Percentiles rank a stretch among this genome's conserved stretches.
Conservation (phyloP, 2,888 invertebrate species). For the Rhagophthalmus giganteus region DNA sequence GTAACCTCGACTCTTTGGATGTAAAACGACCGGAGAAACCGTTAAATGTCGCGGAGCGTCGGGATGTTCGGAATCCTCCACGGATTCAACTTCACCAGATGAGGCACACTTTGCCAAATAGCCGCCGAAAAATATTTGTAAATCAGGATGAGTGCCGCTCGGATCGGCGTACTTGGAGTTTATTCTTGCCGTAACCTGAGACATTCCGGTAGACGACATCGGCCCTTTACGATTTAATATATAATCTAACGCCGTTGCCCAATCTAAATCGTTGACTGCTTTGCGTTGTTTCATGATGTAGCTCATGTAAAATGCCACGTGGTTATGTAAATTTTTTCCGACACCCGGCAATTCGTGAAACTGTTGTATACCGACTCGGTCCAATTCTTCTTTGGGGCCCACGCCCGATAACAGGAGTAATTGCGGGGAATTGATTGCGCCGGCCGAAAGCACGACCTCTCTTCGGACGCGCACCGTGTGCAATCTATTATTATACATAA, state of each 20-base stretch:
- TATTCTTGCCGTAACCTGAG: constrained; percentile 68
- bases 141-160: constrained; percentile 64
- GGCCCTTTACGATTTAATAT: constrained; percentile 64
- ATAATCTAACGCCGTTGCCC: constrained; percentile 66
- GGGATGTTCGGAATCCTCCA: constrained; percentile 48
- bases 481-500: constrained; percentile 58
- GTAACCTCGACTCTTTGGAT: constrained; percentile 68
- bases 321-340: constrained; percentile 70
- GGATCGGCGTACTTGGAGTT: constrained; percentile 64
- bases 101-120: constrained; percentile 65
- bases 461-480: constrained; percentile 58
- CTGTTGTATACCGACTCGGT: constrained; percentile 62
- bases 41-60: constrained; percentile 47
- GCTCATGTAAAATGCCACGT: constrained; percentile 65
- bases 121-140: constrained; percentile 70
- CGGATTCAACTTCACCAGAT: constrained; percentile 56
- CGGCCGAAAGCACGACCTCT: constrained; percentile 66
- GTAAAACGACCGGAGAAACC: constrained; percentile 65
- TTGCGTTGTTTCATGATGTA: constrained; percentile 60
- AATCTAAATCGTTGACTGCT: constrained; percentile 61
- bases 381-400: constrained; percentile 64
- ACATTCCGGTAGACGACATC: constrained; percentile 66
- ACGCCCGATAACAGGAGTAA: constrained; percentile 68
- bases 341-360: constrained; percentile 68
- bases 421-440: constrained; percentile 70